A percentile compares a stretch with the other conserved stretches of the same genome.
Evolutionary conservation across 1,140 invertebrate species (phyloP).

Genomic region (Charaxes varanes): DNA sequence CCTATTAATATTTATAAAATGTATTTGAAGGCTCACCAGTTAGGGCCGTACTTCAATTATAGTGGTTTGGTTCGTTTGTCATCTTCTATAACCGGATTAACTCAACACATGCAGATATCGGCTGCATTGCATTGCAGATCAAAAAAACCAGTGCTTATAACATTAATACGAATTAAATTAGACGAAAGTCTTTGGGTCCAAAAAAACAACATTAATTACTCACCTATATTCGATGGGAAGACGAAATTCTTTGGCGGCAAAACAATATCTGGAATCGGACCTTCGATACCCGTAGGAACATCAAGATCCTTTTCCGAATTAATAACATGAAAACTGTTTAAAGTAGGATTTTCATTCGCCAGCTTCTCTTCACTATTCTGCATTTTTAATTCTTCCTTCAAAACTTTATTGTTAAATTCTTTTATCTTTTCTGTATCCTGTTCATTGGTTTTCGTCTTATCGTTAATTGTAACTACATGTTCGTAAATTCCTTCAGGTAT

Average conservation of each 20-base stretch:
- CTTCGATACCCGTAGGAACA: conserved; percentile 75
- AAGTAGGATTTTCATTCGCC: conserved; percentile 29
- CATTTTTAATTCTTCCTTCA: not conserved
- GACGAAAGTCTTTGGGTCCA: no score
- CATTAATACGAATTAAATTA: no score
- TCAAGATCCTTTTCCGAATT: conserved; percentile 75
- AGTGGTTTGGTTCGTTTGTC: no score
- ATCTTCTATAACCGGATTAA: no score
- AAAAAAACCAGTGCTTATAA: no score
- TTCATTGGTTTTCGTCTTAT: not conserved
- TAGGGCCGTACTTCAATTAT: no score
- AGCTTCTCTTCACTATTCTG: conserved; percentile 11
- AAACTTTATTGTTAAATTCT: not conserved
- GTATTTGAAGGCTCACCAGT: no score
- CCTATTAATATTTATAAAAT: no score
- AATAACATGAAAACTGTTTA: conserved; percentile 55
- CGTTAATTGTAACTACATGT: not conserved
- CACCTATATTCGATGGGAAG: conserved; percentile 18
- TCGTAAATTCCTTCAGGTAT: no score
- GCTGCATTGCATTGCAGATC: no score
- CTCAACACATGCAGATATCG: no score
- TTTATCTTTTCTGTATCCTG: not conserved
- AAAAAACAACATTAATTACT: not conserved
- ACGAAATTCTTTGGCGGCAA: conserved; percentile 59
- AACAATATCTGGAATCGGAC: conserved; percentile 69